Evolutionary conservation across 2,888 invertebrate genomes (phyloP).

Genomic region (Synergus gifuensis): DNA sequence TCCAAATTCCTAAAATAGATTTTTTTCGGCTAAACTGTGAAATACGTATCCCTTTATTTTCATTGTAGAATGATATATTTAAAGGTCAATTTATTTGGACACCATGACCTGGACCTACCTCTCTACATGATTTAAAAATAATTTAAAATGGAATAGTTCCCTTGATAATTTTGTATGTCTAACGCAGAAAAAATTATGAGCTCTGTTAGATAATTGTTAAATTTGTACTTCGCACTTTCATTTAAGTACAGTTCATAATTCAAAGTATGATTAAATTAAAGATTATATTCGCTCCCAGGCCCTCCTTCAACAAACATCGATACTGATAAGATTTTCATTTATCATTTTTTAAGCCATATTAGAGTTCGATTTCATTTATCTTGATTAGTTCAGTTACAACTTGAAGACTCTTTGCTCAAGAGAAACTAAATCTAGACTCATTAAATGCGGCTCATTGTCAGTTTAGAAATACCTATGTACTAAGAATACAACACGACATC

Average conservation of each 20-base stretch:
- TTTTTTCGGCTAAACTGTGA: too few relatives aligned
- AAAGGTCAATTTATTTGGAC: too few relatives aligned
- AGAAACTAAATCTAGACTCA: not conserved
- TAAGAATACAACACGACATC: constrained; percentile 21
- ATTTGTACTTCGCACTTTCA: not conserved
- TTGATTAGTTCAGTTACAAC: not conserved
- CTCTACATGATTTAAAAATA: too few relatives aligned
- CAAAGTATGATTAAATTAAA: not conserved
- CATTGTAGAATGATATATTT: too few relatives aligned
- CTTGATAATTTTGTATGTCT: too few relatives aligned
- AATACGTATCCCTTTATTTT: too few relatives aligned
- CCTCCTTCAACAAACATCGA: not conserved
- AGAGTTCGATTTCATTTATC: not conserved
- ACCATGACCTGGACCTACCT: too few relatives aligned
- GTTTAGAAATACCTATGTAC: not conserved
- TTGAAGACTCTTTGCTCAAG: not conserved
- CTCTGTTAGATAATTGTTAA: not conserved
- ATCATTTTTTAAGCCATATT: not conserved
- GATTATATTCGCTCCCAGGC: not conserved
- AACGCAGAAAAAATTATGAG: too few relatives aligned
- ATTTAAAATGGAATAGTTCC: too few relatives aligned
- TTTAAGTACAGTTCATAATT: too few relatives aligned
- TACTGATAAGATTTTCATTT: not conserved
- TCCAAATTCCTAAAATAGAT: too few relatives aligned
- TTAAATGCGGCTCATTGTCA: constrained; percentile 10